Base-by-base conservation (phyloP, 2,888 invertebrate species). In the Eupithecia pulchellata region DNA sequence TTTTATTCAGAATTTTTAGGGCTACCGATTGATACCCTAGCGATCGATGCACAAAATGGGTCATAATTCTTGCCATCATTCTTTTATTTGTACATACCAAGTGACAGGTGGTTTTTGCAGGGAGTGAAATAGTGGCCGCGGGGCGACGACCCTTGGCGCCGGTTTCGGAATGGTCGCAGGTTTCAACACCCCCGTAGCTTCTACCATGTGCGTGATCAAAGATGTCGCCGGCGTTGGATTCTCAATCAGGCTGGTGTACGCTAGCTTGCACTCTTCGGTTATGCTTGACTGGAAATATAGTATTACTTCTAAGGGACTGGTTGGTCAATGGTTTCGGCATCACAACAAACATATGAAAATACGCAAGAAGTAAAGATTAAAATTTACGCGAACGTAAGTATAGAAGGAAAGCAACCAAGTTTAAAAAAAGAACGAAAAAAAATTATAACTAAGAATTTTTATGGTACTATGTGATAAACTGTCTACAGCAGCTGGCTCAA, bases 211-310 rank as follows among this genome's bases (percentile, higher is more conserved):
- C 0, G 87, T 69, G 13, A 89, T 79, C 2, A 89, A 79, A 0
- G 89, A 83, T 0, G 86, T 81, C 0, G 89, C 81, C 0, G 89
- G 86, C 0, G 92, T 90, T 60, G 96, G 96, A 75, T 96, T 95
- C 86, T 99, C 98, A 68, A 99, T 98, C 66, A 99, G 94, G 81
- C 97, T 97, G 84, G 98, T 97, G 93, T 99, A 99, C 0, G 98
- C 99, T 84, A 97, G 96, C 86, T 98, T 98, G 62, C 98, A 97
- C 89, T 98, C 98, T 83, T 97, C 97, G 25, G 98, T 97, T 81
- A 98, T 95, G 34, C 97, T 96, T 34, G 97, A 96, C 98, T 98
- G 95, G 71, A 94, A 91, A 69, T 27, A 34, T 30, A n/a, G 25
- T 52, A 4, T 25, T 25, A 9, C 9, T 20, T 47, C 2, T 20